phyloP scores from a whole-genome alignment of 2,797 vertebrate species.

The Tiaroga cobitis region DNA sequence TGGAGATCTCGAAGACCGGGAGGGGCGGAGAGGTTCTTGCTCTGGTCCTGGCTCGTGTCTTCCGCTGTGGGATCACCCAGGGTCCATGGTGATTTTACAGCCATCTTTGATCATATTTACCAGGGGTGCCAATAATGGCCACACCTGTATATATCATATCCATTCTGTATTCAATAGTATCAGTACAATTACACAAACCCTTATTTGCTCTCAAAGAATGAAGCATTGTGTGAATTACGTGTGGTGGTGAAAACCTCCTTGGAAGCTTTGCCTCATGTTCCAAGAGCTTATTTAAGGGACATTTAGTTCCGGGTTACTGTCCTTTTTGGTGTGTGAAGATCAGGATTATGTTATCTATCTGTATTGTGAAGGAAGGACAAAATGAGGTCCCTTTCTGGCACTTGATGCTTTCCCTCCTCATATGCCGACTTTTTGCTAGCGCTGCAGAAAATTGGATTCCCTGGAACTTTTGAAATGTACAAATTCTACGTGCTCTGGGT shows the following conservation, averaged over 20 bases:
- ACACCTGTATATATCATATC: not conserved
- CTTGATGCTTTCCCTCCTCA: constrained; percentile 37
- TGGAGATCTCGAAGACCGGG: too few relatives aligned
- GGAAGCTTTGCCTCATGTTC: constrained; percentile 3
- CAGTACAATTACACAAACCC: not conserved
- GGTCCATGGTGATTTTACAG: too few relatives aligned
- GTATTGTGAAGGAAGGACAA: constrained; percentile 23
- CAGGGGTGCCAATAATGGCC: too few relatives aligned
- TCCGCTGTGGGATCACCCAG: too few relatives aligned
- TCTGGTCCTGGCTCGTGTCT: too few relatives aligned
- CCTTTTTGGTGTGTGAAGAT: constrained; percentile 34
- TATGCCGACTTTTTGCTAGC: constrained; percentile 63
- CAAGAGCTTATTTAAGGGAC: constrained; percentile 29
- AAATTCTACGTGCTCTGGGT: constrained; percentile 66
- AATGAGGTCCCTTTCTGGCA: constrained; percentile 39
- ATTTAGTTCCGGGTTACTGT: constrained; percentile 7
- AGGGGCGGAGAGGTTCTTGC: too few relatives aligned
- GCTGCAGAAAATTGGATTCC: constrained; percentile 67
- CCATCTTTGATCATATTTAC: too few relatives aligned
- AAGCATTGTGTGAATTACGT: not conserved
- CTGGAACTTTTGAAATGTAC: constrained; percentile 69
- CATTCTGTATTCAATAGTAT: not conserved
- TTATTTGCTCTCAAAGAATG: not conserved
- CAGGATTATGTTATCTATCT: constrained; percentile 35
- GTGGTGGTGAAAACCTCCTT: not conserved